Evolutionary conservation across 37 sponge, comb jelly and placozoan genomes (phyloP), one percentile per base, ranked within the genome.

Genomic region (Geodia barretti): DNA sequence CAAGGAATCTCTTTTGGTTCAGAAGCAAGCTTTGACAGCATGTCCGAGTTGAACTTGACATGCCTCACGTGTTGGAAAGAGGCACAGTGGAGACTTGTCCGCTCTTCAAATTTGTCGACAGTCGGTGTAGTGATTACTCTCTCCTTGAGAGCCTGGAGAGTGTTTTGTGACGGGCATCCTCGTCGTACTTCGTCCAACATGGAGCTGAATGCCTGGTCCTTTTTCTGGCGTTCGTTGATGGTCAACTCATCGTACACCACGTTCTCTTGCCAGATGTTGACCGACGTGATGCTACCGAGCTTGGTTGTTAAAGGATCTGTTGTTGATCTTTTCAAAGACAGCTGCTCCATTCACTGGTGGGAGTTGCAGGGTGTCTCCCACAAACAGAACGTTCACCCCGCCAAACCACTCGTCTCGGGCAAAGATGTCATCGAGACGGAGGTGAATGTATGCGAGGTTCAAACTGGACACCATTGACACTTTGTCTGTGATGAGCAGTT

Each of bases 181-280:
- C 73, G n/a, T n/a, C n/a, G n/a, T n/a, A n/a, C n/a, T 40, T 71
- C 39, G 31, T 84, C 25, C 21, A 89, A 54, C 39, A 82, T 64
- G 35, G 41, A 14, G 17, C 29, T 30, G 61, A 60, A 77, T 65
- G 21, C 33, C 23, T 17, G 33, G 75, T 84, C 88, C 29, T 43
- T 43, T 60, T 70, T 73, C 39, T 92, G 88, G n/a, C 88, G 81
- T 74, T 86, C 87, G 80, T 93, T 93, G 39, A 87, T 82, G 39
- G 82, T 88, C 31, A 88, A 64, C 65, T 88, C 83, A 40, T 88
- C 88, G 41, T 88, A 88, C 23, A 76, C 72, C n/a, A 81, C 72
- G 24, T 62, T 38, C 4, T 76, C 66, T 32, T 70, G 82, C 83
- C 84, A 83, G 20, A 77, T 77, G 79, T 83, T 83, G 9, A 83